Percentiles rank a stretch among this genome's conserved stretches.
phyloP scores from a whole-genome alignment of 2,888 invertebrate species.

The Cancer borealis region DNA sequence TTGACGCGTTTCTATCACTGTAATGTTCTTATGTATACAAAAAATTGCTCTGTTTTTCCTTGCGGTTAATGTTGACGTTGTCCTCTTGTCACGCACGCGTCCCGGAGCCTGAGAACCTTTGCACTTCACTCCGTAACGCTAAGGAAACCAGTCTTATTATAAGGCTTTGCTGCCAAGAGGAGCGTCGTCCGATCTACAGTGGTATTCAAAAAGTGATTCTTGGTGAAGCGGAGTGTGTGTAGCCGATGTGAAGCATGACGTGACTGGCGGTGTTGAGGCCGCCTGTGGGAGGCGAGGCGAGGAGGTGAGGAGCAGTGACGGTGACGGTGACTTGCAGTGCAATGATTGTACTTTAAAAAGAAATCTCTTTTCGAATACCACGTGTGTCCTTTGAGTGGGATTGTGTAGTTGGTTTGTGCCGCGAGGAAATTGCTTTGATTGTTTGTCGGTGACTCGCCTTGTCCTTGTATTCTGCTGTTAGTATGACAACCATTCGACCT shows the following conservation, averaged over 20 bases:
- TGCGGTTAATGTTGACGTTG: conserved; percentile 22
- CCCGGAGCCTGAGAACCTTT: conserved; percentile 35
- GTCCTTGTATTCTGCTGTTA: conserved; percentile 41
- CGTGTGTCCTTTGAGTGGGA: conserved; percentile 10
- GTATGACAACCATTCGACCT: conserved; percentile 13
- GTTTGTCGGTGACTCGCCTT: conserved; percentile 29
- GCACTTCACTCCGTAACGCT: conserved; percentile 25
- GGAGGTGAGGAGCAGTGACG: neutral
- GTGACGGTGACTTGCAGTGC: neutral
- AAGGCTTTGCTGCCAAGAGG: conserved; percentile 31
- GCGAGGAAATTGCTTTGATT: conserved; percentile 37
- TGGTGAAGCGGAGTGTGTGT: neutral
- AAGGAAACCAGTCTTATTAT: neutral
- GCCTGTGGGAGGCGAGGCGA: neutral
- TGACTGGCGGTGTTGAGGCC: neutral
- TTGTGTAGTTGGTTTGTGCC: conserved; percentile 4
- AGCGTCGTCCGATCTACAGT: conserved; percentile 24
- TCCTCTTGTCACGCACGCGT: conserved; percentile 41
- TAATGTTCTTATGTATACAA: conserved; percentile 5
- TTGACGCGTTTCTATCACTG: conserved; percentile 25
- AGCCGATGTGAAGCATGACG: neutral
- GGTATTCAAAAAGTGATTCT: conserved; percentile 38
- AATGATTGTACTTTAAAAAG: neutral
- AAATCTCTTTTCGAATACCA: conserved; percentile 35
- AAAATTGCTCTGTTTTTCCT: neutral